A percentile compares a stretch with the other conserved stretches of the same genome.
These are phyloP conservation scores for Pogonomyrmex barbatus DNA, from an alignment of 1,140 invertebrate genomes.

Conservation along the genomic window DNA sequence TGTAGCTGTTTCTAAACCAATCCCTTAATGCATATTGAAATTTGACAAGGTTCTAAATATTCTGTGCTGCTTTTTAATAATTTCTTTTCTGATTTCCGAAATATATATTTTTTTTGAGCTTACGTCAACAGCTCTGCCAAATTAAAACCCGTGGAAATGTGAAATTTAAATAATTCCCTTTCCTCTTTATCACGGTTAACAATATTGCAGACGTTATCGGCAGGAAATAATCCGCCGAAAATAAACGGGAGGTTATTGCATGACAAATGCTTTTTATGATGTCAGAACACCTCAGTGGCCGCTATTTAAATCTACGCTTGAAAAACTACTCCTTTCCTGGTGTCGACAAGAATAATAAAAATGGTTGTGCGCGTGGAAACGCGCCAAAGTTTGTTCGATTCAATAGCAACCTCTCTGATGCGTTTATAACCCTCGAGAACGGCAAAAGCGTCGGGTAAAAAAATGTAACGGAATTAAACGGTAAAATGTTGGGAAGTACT, in stretches of 20 bases:
- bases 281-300: background rate
- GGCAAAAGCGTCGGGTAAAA: constrained; percentile 6
- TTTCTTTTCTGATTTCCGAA: background rate
- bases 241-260: constrained; percentile 37
- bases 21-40: background rate
- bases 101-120: background rate
- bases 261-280: constrained; percentile 32
- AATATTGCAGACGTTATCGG: constrained; percentile 24
- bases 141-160: background rate
- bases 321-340: constrained; percentile 58
- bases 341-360: constrained; percentile 52
- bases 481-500: background rate
- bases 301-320: constrained; percentile 49
- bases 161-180: background rate
- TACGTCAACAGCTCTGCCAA: background rate
- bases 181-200: background rate
- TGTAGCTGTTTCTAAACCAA: background rate
- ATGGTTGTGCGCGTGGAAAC: constrained; percentile 47
- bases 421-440: constrained; percentile 32
- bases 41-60: background rate
- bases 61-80: background rate
- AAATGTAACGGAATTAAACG: constrained; percentile 25
- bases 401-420: constrained; percentile 25
- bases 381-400: constrained; percentile 64
- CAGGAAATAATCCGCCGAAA: background rate